phyloP scores from a whole-genome alignment of 2,113 vertebrate species.

The Alces alces region DNA sequence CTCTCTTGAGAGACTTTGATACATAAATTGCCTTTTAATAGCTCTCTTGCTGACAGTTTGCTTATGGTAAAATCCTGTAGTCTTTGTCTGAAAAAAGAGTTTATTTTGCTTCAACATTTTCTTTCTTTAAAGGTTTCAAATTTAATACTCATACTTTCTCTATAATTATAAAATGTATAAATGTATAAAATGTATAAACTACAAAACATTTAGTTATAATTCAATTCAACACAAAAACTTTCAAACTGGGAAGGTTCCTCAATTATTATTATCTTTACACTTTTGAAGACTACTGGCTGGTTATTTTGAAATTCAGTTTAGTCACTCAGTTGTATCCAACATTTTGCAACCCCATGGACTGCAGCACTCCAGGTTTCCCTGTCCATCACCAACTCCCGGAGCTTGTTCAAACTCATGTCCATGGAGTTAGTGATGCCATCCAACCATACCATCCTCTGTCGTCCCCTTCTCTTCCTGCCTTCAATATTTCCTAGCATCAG shows the following conservation, averaged over 20 bases:
- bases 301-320: not conserved
- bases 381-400: not conserved
- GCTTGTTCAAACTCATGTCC: not conserved
- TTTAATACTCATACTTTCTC: conserved; percentile 82
- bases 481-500: not conserved
- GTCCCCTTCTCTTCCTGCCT: not conserved
- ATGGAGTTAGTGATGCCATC: not conserved
- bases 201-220: conserved; percentile 81
- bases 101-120: not conserved
- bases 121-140: conserved; percentile 66
- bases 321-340: not conserved
- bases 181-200: conserved; percentile 75
- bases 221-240: conserved; percentile 78
- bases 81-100: not conserved
- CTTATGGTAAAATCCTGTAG: not conserved
- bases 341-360: not conserved
- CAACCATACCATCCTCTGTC: not conserved
- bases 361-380: not conserved
- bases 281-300: not conserved
- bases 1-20: not conserved
- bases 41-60: not conserved
- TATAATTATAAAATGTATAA: not conserved
- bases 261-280: not conserved
- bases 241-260: not conserved
- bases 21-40: not conserved